Conservation (phyloP, 2,888 invertebrate species). For the Drosophila paramelanica region DNA sequence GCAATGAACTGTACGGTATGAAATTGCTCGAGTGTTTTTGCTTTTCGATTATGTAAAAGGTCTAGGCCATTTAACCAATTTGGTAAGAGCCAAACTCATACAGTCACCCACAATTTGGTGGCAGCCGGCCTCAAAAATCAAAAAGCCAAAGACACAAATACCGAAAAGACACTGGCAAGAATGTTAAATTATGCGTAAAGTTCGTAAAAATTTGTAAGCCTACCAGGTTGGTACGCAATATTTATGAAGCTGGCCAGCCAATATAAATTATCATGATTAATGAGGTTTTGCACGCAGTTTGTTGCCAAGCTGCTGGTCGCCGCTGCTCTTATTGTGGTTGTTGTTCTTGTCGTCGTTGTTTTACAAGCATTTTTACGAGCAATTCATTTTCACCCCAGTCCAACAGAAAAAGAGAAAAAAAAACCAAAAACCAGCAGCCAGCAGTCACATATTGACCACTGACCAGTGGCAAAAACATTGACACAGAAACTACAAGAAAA, state of each 20-base stretch:
- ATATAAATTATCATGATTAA: conserved; percentile 81
- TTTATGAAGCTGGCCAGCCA: conserved; percentile 67
- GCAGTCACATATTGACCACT: conserved; percentile 42
- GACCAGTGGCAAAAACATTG: conserved; percentile 75
- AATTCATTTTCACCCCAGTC: conserved; percentile 70
- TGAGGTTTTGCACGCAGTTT: conserved; percentile 79
- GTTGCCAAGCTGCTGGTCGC: conserved; percentile 51
- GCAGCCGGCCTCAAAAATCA: conserved; percentile 6
- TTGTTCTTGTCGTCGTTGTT: conserved; percentile 63
- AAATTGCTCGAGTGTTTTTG: conserved; percentile 36
- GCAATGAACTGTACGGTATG: conserved; percentile 67
- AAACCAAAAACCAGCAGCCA: conserved; percentile 53
- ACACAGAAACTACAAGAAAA: conserved; percentile 56
- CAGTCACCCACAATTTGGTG: conserved; percentile 37
- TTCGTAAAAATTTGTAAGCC: conserved; percentile 43
- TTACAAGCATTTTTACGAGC: conserved; percentile 76
- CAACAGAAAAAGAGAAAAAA: not conserved
- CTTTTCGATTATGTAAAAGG: conserved; percentile 64
- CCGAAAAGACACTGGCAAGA: conserved; percentile 53
- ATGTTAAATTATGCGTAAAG: conserved; percentile 75
- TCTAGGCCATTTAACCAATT: conserved; percentile 58
- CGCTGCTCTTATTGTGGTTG: conserved; percentile 17
- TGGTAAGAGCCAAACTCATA: conserved; percentile 5
- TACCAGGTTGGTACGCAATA: conserved; percentile 47
- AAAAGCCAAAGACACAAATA: not conserved